These are phyloP conservation scores for Antigone vipio DNA, from an alignment of 2,113 vertebrate species.

Conservation along the genomic window DNA sequence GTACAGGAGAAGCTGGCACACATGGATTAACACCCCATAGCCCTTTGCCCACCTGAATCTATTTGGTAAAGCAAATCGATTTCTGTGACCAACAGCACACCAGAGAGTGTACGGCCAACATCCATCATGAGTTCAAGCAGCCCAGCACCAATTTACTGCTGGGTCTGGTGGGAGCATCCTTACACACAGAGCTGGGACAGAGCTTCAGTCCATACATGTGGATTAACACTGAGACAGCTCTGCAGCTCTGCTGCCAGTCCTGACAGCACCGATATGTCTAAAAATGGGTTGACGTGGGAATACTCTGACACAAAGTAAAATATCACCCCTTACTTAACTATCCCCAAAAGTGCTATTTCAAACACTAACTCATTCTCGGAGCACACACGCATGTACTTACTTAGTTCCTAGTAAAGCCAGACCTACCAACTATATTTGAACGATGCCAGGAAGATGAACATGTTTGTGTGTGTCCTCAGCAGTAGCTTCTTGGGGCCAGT, in stretches of 20 bases:
- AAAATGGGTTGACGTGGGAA: background rate
- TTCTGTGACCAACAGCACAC: background rate
- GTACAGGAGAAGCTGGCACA: background rate
- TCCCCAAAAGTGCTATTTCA: background rate
- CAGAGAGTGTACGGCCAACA: background rate
- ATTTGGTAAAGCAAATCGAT: background rate
- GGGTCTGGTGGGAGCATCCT: background rate
- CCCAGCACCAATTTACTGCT: background rate
- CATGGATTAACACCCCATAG: background rate
- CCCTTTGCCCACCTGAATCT: background rate
- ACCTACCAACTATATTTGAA: background rate
- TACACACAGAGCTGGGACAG: background rate
- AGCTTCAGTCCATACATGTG: background rate
- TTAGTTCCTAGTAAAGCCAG: background rate
- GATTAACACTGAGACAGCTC: background rate
- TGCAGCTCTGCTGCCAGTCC: background rate
- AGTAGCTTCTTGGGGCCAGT: background rate
- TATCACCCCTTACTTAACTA: background rate
- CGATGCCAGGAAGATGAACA: background rate
- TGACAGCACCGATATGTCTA: background rate
- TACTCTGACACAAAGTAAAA: background rate
- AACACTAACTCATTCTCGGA: background rate
- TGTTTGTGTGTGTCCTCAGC: background rate
- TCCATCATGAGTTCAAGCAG: background rate
- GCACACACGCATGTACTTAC: background rate